Percentiles rank a stretch among this genome's conserved stretches.
Evolutionary conservation across 2,113 vertebrate genomes (phyloP).

Genomic region (Melanerpes formicivorus): DNA sequence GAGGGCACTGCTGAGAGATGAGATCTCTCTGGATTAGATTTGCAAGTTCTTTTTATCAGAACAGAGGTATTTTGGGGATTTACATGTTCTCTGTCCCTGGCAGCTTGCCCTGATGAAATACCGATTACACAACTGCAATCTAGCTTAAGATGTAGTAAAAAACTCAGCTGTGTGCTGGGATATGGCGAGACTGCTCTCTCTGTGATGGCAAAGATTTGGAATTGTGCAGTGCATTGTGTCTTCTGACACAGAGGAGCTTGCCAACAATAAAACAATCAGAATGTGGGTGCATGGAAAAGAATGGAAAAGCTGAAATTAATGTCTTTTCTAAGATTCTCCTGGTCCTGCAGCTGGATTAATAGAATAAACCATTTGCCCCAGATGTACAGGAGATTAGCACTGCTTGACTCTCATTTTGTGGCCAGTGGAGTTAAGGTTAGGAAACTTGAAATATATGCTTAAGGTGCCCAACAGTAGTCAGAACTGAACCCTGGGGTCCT

Average conservation of each 20-base stretch:
- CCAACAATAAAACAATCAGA: background rate
- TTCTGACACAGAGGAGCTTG: background rate
- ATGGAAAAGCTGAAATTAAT: background rate
- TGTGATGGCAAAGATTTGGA: background rate
- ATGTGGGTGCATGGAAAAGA: background rate
- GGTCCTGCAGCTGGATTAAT: background rate
- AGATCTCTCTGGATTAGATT: slow-evolving; percentile 9
- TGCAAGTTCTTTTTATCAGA: background rate
- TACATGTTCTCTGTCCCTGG: slow-evolving; percentile 10
- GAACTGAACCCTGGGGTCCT: background rate
- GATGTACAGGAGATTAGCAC: slow-evolving; percentile 3
- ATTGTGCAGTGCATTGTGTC: background rate
- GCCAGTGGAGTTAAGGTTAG: background rate
- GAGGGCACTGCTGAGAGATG: background rate
- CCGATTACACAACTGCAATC: slow-evolving; percentile 21
- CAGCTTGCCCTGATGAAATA: slow-evolving; percentile 42
- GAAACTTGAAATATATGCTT: background rate
- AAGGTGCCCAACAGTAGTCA: background rate
- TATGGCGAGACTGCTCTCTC: background rate
- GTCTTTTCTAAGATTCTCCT: background rate
- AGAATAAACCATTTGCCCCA: background rate
- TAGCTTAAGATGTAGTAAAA: background rate
- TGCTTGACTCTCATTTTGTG: background rate
- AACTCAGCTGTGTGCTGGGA: background rate
- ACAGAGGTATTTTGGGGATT: slow-evolving; percentile 25